Percentiles rank a stretch among this genome's conserved stretches.
Conservation (phyloP, 2,797 vertebrate species). For the Selene dorsalis region DNA sequence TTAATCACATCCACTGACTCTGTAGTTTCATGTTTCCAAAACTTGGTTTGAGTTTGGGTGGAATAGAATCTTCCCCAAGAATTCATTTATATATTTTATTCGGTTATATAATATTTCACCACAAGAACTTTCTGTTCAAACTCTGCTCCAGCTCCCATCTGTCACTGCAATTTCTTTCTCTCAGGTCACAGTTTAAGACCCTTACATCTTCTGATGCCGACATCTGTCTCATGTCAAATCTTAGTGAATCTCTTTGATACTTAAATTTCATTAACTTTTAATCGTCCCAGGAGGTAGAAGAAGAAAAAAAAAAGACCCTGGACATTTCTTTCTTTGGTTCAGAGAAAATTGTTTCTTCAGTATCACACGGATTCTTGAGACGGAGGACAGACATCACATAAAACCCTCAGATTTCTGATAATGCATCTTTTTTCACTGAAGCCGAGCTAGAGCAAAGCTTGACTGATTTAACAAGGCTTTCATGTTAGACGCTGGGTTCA, state of each 20-base stretch:
- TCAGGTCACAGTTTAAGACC: constrained; percentile 9
- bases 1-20: background rate
- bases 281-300: constrained; percentile 16
- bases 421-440: constrained; percentile 18
- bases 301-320: background rate
- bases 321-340: background rate
- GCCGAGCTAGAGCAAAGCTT: constrained; percentile 1
- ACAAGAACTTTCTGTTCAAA: background rate
- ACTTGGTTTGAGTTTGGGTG: background rate
- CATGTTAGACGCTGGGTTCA: constrained; percentile 5
- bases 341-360: constrained; percentile 10
- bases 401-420: constrained; percentile 13
- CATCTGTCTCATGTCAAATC: constrained; percentile 19
- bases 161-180: background rate
- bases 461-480: constrained; percentile 29
- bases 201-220: constrained; percentile 13
- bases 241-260: constrained; percentile 38
- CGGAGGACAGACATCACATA: constrained; percentile 11
- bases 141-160: constrained; percentile 1
- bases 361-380: constrained; percentile 13
- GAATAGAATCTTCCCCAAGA: background rate
- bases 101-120: background rate
- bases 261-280: constrained; percentile 40
- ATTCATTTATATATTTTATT: background rate
- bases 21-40: background rate